phyloP scores from a whole-genome alignment of 1,140 invertebrate species.

The Drosophila melanogaster region Release_6_plus_ISO1_MT NT_033779.5:5443501-5444000 shows the following conservation, averaged over 20 bases:
- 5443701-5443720: constrained; percentile 25
- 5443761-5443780: not conserved
- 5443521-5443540: constrained; percentile 40
- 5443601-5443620: constrained; percentile 81
- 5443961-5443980: too few species aligned
- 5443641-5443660: constrained; percentile 73
- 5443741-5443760: constrained; percentile 41
- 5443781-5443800: constrained; percentile 2
- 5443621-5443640: constrained; percentile 75
- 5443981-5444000: not conserved
- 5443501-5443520: constrained; percentile 48
- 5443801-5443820: constrained; percentile 1
- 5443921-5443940: too few species aligned
- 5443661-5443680: constrained; percentile 66
- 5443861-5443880: not conserved
- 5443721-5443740: constrained; percentile 35
- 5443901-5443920: too few species aligned
- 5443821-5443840: constrained; percentile 7
- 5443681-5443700: constrained; percentile 29
- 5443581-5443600: constrained; percentile 71
- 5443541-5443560: constrained; percentile 33
- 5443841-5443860: not conserved
- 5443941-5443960: too few species aligned
- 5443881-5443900: too few species aligned
- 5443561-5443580: constrained; percentile 58